A percentile compares a stretch with the other conserved stretches of the same genome.
Conservation (phyloP, 2,888 invertebrate genomes). For the Scrobipalpa atriplicella region DNA sequence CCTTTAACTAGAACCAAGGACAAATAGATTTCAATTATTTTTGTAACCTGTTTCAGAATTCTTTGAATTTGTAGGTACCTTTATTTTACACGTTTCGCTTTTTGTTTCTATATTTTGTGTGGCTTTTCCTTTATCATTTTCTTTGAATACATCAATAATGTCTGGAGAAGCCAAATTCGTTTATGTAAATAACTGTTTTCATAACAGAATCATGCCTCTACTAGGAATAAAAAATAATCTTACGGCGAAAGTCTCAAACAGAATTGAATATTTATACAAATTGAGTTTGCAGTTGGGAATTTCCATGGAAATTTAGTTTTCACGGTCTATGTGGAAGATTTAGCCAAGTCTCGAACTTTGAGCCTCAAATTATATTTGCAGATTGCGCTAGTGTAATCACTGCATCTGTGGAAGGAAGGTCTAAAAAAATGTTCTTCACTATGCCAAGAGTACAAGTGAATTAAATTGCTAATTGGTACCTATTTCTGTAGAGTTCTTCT, state of each 20-base stretch:
- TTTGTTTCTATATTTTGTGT: no score
- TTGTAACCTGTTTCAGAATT: no score
- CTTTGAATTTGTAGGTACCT: no score
- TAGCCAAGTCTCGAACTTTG: constrained; percentile 16
- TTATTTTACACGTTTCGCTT: neutral
- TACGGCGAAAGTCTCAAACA: neutral
- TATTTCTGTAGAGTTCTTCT: no score
- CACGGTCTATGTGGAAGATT: constrained; percentile 13
- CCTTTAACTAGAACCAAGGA: no score
- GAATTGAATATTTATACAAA: constrained; percentile 25
- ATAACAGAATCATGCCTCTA: no score
- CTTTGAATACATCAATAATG: neutral
- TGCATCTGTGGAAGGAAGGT: neutral
- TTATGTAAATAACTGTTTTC: constrained; percentile 13
- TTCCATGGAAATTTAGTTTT: constrained; percentile 25
- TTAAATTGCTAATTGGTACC: no score
- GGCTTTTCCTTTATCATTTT: neutral
- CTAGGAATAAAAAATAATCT: constrained; percentile 8
- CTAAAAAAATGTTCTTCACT: neutral
- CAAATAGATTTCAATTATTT: no score
- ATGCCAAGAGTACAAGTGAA: no score
- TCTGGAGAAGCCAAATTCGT: constrained; percentile 8
- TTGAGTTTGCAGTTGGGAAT: constrained; percentile 17
- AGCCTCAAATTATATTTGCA: constrained; percentile 23
- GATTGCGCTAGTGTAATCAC: constrained; percentile 7